Evolutionary conservation across 2,113 vertebrate genomes (phyloP), one percentile per base, ranked within the genome.

Genomic region (Ciconia stormi): DNA sequence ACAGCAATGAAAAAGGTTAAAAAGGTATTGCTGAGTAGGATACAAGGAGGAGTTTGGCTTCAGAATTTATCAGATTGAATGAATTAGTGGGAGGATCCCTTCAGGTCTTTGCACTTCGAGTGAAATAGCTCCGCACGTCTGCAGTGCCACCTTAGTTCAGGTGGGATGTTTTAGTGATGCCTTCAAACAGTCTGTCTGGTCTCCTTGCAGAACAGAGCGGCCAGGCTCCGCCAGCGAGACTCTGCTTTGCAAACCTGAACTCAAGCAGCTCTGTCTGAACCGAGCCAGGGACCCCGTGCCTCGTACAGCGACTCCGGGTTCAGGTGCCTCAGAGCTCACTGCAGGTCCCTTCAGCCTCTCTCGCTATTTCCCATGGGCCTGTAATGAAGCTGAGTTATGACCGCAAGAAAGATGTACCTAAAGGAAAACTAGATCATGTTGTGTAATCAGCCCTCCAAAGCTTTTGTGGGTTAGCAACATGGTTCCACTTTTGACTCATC

Each of bases 401-500:
- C 71, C 40, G 61, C 66, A 49, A 7, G 23, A n/a, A 76, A 76
- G 49, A 49, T 7, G 36, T 22, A 76, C 58, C 62, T 58, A 73
- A 87, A 82, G 16, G 52, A 93, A 82, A 94, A 81, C 44, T 26
- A 82, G 74, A 87, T 23, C 20, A 0, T 22, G 32, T 95, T 96
- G 94, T 94, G 49, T 80, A 87, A 87, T 25, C 62, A 73, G 34
- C 66, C 38, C 55, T 82, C 50, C 50, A 55, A 90, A 91, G 87
- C n/a, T 85, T 81, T 34, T 53, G 87, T 52, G 79, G 70, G 74
- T 94, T 91, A 89, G 73, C 71, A 77, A 58, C 47, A 85, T 1
- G 3, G 82, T 95, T 96, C 82, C 87, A 94, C 66, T 93, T 94
- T 88, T 94, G 91, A 96, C 89, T 95, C 94, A 95, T 94, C 84